Percentiles rank a stretch among this genome's conserved stretches.
phyloP scores from a whole-genome alignment of 2,113 vertebrate species.

The Prunella himalayana region DNA sequence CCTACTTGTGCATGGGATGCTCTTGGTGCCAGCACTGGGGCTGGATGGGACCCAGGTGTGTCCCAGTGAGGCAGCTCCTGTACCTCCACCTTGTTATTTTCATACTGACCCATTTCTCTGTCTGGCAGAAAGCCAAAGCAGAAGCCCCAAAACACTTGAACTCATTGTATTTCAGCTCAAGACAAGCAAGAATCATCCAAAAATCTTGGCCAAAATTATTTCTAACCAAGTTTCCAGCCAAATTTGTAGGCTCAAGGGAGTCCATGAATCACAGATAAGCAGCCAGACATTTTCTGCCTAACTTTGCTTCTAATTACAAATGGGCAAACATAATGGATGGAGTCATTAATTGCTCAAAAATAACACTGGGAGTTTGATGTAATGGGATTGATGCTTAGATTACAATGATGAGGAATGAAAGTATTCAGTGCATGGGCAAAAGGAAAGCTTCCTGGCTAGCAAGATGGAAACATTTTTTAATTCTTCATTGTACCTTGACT shows the following conservation, averaged over 20 bases:
- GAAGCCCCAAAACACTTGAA: slow-evolving; percentile 24
- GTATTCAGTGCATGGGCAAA: neutral
- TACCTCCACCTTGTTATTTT: neutral
- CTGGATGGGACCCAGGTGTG: neutral
- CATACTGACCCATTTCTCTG: neutral
- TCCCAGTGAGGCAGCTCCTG: neutral
- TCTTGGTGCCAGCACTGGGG: neutral
- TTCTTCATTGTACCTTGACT: neutral
- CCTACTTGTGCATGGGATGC: neutral
- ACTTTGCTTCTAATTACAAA: slow-evolving; percentile 20
- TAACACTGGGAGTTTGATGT: neutral
- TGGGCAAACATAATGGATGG: neutral
- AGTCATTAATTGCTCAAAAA: slow-evolving; percentile 11
- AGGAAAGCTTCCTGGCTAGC: neutral
- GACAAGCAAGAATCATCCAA: neutral
- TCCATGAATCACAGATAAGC: neutral
- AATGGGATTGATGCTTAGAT: neutral
- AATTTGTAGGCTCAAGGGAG: slow-evolving; percentile 9
- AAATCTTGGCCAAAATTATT: slow-evolving; percentile 17
- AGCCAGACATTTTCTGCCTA: neutral
- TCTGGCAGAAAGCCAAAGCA: slow-evolving; percentile 23
- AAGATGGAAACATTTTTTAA: neutral
- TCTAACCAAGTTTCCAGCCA: slow-evolving; percentile 18
- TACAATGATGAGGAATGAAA: neutral
- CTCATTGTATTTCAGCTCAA: neutral